phyloP scores from a whole-genome alignment of 2,797 vertebrate species.

The Notoglanidium macrostoma region DNA sequence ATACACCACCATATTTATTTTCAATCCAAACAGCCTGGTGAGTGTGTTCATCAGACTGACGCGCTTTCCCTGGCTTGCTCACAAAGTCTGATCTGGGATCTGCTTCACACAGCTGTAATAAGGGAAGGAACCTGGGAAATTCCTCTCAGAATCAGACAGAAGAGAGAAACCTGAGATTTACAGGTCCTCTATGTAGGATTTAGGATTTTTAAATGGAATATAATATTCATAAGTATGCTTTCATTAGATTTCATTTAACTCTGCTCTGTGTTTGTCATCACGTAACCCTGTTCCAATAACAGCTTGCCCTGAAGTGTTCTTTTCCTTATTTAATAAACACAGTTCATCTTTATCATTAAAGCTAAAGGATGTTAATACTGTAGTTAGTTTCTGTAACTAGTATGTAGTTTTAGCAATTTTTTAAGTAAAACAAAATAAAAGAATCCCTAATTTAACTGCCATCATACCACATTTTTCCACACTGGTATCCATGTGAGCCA shows the following conservation, averaged over 20 bases:
- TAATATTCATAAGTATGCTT: no score
- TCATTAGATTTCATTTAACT: neutral
- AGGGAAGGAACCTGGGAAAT: slow-evolving; percentile 61
- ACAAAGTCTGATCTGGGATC: slow-evolving; percentile 47
- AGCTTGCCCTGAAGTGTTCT: neutral
- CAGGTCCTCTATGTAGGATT: no score
- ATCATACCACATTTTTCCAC: neutral
- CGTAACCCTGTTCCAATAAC: neutral
- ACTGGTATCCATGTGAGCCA: neutral
- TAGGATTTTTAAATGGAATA: no score
- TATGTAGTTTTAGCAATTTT: no score
- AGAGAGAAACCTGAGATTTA: slow-evolving; percentile 39
- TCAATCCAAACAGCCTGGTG: slow-evolving; percentile 52
- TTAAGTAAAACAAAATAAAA: neutral
- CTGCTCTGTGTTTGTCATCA: neutral
- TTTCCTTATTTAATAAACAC: neutral
- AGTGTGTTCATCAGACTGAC: slow-evolving; percentile 52
- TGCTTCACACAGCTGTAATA: slow-evolving; percentile 55
- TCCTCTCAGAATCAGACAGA: slow-evolving; percentile 66
- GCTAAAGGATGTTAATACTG: neutral
- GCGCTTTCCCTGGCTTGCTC: slow-evolving; percentile 53
- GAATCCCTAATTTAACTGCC: neutral
- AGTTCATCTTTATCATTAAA: neutral
- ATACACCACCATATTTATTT: slow-evolving; percentile 64
- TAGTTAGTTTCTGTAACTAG: neutral